Percentiles rank a stretch among this genome's conserved stretches.
Evolutionary conservation across 2,888 invertebrate genomes (phyloP).

Genomic region (Oligia latruncula): DNA sequence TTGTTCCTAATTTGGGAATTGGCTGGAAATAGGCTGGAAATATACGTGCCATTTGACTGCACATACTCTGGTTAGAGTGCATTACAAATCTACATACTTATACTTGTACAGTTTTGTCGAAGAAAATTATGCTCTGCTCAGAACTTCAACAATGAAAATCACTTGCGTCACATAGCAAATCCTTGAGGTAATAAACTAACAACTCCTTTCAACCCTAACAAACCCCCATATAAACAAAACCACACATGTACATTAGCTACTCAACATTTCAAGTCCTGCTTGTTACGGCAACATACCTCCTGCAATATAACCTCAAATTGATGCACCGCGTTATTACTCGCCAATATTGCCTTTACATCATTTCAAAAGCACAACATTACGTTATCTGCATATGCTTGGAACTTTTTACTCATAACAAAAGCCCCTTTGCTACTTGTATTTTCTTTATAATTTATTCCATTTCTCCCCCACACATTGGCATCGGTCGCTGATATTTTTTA

Average conservation of each 20-base stretch:
- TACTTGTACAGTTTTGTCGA: neutral
- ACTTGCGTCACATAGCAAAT: neutral
- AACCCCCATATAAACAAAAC: constrained; percentile 5
- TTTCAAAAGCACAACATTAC: constrained; percentile 79
- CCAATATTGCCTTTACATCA: constrained; percentile 78
- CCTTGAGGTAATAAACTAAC: constrained; percentile 6
- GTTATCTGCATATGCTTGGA: constrained; percentile 86
- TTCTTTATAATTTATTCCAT: constrained; percentile 90
- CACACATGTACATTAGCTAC: constrained; percentile 19
- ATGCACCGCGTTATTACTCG: constrained; percentile 70
- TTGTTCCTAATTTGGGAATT: neutral
- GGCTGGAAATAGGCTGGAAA: neutral
- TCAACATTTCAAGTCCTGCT: constrained; percentile 32
- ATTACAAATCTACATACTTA: neutral
- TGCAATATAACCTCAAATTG: constrained; percentile 62
- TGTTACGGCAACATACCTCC: constrained; percentile 57
- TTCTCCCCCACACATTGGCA: constrained; percentile 89
- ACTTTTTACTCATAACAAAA: constrained; percentile 86
- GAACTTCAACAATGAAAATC: constrained; percentile 5
- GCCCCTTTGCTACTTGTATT: constrained; percentile 88
- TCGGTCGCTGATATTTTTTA: constrained; percentile 91
- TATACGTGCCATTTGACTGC: neutral
- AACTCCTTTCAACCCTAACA: constrained; percentile 8
- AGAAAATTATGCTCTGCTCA: neutral
- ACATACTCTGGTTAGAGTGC: neutral